phyloP scores from a whole-genome alignment of 1,140 invertebrate genomes.

The Neodiprion lecontei region DNA sequence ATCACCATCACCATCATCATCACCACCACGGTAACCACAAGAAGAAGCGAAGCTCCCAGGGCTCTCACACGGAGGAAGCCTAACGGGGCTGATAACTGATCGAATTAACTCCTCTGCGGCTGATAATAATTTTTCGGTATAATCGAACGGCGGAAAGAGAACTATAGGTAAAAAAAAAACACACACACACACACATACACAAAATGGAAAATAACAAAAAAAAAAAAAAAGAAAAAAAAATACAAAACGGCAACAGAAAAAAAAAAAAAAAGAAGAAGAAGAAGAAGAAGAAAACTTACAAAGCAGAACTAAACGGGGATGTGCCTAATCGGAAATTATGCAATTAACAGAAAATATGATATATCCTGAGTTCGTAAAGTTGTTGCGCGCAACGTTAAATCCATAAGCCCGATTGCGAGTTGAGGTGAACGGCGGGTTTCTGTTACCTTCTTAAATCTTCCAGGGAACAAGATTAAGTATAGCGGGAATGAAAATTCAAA shows the following conservation, averaged over 20 bases:
- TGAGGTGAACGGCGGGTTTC: not conserved
- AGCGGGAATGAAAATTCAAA: too few relatives aligned
- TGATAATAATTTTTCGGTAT: too few relatives aligned
- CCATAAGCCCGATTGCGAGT: too few relatives aligned
- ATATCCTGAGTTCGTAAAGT: not conserved
- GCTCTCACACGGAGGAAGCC: constrained; percentile 53
- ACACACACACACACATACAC: too few relatives aligned
- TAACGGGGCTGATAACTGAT: constrained; percentile 29
- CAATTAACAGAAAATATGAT: not conserved
- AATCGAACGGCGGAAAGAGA: too few relatives aligned
- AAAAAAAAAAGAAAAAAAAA: too few relatives aligned
- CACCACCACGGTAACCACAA: constrained; percentile 52
- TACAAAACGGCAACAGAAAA: not conserved
- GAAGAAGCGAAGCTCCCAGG: constrained; percentile 55
- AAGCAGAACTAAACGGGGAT: constrained; percentile 1
- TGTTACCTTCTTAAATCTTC: not conserved
- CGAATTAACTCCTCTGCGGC: too few relatives aligned
- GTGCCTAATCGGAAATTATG: not conserved
- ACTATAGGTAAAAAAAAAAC: too few relatives aligned
- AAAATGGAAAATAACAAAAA: too few relatives aligned
- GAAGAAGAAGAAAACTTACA: not conserved
- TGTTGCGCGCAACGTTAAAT: too few relatives aligned
- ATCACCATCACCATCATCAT: constrained; percentile 43
- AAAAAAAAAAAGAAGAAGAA: not conserved
- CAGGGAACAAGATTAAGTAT: not conserved